Percentiles rank a stretch among this genome's conserved stretches.
phyloP scores from a whole-genome alignment of 2,888 invertebrate species.

The Mesorhabditis belari region DNA sequence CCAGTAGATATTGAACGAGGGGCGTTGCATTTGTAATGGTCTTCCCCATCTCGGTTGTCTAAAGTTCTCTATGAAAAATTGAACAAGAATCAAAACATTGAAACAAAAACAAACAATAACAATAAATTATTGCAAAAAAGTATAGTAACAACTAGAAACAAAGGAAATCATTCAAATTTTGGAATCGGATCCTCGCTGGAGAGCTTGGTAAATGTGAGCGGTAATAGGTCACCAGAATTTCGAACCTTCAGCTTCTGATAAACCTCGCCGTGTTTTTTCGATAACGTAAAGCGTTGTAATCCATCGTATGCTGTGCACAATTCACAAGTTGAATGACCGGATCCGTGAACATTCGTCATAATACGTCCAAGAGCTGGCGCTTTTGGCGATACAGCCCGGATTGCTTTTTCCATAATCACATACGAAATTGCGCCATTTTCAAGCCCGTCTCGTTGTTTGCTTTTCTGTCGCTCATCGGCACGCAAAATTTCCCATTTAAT shows the following conservation, averaged over 20 bases:
- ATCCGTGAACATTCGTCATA: conserved; percentile 27
- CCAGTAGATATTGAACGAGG: neutral
- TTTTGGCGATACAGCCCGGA: conserved; percentile 10
- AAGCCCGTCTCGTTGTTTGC: conserved; percentile 48
- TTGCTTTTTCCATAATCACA: conserved; percentile 72
- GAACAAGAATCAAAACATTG: neutral
- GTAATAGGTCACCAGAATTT: neutral
- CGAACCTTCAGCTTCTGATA: neutral
- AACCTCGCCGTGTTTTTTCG: conserved; percentile 12
- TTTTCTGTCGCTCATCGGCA: conserved; percentile 41
- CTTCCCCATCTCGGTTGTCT: too few relatives aligned
- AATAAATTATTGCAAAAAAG: neutral
- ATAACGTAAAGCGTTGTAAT: conserved; percentile 36
- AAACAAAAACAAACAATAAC: neutral
- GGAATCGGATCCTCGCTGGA: neutral
- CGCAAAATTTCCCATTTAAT: conserved; percentile 36
- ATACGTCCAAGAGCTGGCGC: neutral
- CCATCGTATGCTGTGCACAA: conserved; percentile 46
- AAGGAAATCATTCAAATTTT: too few relatives aligned
- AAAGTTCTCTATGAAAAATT: neutral
- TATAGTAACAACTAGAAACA: too few relatives aligned
- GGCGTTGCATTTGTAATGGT: too few relatives aligned
- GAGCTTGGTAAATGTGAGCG: neutral
- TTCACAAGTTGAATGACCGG: conserved; percentile 34
- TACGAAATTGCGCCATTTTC: conserved; percentile 69